phyloP scores from a whole-genome alignment of 2,888 invertebrate genomes.

The Nomada flava region DNA sequence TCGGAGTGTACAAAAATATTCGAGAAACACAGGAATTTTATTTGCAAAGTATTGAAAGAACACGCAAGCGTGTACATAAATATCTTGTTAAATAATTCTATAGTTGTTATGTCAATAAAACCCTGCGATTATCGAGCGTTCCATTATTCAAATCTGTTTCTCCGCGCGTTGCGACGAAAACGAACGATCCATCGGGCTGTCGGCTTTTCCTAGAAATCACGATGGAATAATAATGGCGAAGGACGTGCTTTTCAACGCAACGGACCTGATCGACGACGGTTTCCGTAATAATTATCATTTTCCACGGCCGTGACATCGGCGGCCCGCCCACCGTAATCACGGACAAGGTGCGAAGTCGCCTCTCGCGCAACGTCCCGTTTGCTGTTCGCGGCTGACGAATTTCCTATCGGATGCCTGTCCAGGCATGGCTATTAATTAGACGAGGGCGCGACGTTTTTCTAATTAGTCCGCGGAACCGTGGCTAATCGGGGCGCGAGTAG shows the following conservation, averaged over 20 bases:
- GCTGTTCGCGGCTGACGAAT: constrained; percentile 2
- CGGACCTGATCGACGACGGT: constrained; percentile 57
- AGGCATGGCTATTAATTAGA: constrained; percentile 39
- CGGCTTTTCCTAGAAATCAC: constrained; percentile 44
- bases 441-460: constrained; percentile 32
- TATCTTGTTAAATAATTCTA: too few relatives aligned
- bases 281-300: constrained; percentile 70
- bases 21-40: too few relatives aligned
- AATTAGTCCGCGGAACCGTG: constrained; percentile 31
- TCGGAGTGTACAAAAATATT: too few relatives aligned
- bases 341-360: constrained; percentile 59
- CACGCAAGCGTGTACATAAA: too few relatives aligned
- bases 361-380: constrained; percentile 39
- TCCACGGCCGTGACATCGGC: constrained; percentile 59
- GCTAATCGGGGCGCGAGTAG: constrained; percentile 16
- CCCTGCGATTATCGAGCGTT: too few relatives aligned
- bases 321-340: constrained; percentile 65
- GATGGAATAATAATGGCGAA: constrained; percentile 49
- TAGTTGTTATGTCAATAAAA: too few relatives aligned
- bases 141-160: not conserved
- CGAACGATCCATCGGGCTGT: constrained; percentile 54
- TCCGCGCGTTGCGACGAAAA: constrained; percentile 17
- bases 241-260: constrained; percentile 58
- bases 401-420: constrained; percentile 5
- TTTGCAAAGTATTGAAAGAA: too few relatives aligned